A percentile compares a stretch with the other conserved stretches of the same genome.
Evolutionary conservation across 1,140 invertebrate species (phyloP).

Genomic region (Camponotus vicinus): DNA sequence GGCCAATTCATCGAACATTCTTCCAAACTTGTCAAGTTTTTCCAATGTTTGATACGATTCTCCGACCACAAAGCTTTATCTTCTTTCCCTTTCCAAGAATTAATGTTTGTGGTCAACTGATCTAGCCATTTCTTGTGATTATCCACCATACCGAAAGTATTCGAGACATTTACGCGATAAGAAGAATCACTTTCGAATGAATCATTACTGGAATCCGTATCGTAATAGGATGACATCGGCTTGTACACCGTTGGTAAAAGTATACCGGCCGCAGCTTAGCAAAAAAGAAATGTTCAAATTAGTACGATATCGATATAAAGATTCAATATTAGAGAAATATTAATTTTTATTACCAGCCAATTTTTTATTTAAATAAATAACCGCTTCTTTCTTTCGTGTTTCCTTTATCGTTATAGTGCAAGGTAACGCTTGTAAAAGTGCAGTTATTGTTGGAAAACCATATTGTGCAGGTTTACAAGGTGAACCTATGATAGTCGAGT

Average conservation of each 20-base stretch:
- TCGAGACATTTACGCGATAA: constrained; percentile 67
- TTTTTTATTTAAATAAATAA: constrained; percentile 84
- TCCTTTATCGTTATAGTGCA: constrained; percentile 87
- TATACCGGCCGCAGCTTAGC: constrained; percentile 79
- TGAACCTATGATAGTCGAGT: constrained; percentile 86
- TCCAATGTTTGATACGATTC: constrained; percentile 76
- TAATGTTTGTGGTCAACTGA: constrained; percentile 31
- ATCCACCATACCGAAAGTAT: constrained; percentile 64
- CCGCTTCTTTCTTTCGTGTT: constrained; percentile 81
- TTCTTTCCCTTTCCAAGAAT: constrained; percentile 75
- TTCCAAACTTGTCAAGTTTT: constrained; percentile 47
- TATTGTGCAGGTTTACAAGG: constrained; percentile 87
- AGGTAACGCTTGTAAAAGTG: constrained; percentile 87
- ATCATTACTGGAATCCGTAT: constrained; percentile 83
- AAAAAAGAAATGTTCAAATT: constrained; percentile 35
- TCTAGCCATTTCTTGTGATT: constrained; percentile 76
- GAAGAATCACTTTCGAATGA: constrained; percentile 81
- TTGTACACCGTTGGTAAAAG: constrained; percentile 73
- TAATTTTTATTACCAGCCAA: constrained; percentile 77
- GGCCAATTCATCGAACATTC: constrained; percentile 76
- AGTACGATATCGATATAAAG: background rate
- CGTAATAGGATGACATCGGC: constrained; percentile 74
- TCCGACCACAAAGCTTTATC: constrained; percentile 70
- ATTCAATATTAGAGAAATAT: no score
- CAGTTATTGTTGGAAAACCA: constrained; percentile 86